Percentiles rank a stretch among this genome's conserved stretches.
Conservation (phyloP, 2,888 invertebrate genomes). For the Chloromyia formosa region DNA sequence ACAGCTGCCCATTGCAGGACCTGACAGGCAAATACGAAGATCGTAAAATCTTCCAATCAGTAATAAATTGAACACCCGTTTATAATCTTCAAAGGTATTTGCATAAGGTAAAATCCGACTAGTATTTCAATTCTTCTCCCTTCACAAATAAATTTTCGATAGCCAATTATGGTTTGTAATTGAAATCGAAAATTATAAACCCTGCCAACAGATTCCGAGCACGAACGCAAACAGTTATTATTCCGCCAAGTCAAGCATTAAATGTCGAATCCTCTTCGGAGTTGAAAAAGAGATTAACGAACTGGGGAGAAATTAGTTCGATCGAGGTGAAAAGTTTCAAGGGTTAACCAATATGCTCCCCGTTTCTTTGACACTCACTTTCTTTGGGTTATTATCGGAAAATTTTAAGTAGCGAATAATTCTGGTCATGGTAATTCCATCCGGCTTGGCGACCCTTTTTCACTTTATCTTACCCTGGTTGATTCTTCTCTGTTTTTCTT, state of each 20-base stretch:
- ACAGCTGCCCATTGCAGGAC: too few species aligned
- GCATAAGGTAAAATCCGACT: too few species aligned
- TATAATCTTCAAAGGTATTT: too few species aligned
- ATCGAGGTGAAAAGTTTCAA: constrained; percentile 12
- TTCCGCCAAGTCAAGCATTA: constrained; percentile 6
- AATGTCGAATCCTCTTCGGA: not conserved
- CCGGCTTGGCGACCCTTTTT: not conserved
- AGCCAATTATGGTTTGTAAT: constrained; percentile 17
- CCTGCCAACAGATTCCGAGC: not conserved
- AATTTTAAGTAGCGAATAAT: not conserved
- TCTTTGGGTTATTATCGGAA: not conserved
- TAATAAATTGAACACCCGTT: too few species aligned
- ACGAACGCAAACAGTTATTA: constrained; percentile 32
- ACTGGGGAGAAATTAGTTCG: not conserved
- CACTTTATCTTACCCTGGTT: not conserved
- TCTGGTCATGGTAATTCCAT: not conserved
- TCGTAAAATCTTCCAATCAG: too few species aligned
- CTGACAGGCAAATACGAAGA: too few species aligned
- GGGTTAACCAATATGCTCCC: not conserved
- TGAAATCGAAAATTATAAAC: constrained; percentile 3
- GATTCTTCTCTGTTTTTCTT: not conserved
- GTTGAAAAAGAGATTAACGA: not conserved
- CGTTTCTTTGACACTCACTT: not conserved
- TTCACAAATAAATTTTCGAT: not conserved
- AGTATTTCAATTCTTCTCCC: not conserved